Base-by-base conservation (phyloP, 1,140 invertebrate species). In the Cyrtorhinus lividipennis region DNA sequence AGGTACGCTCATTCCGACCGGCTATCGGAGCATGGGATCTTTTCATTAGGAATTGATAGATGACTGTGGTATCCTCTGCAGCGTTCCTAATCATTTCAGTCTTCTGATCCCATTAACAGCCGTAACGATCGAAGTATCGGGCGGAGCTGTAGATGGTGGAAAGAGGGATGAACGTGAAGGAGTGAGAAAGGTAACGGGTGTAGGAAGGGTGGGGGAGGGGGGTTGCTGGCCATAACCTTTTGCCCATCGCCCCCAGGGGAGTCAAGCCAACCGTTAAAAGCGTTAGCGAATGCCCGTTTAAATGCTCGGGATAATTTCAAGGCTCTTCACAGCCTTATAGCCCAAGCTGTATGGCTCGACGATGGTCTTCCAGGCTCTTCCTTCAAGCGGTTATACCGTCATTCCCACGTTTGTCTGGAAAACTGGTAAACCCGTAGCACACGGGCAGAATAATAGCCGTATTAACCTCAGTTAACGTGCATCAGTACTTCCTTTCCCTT, bases 21-120 rank as follows among this genome's bases (percentile, higher is more conserved):
- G n/a, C 5, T 53, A 53, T 53, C 48, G 10, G 10, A 5, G 5
- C 8, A 20, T 20, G 12, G 48, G 10, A 53, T 53, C 48, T 53
- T 53, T 53, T 53, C 48, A 53, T 53, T 53, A 53, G 12, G 48
- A 53, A 53, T 53, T 53, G 48, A 53, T 53, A 53, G 48, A 53
- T 53, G 48, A 22, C 48, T 53, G 48, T 22, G 48, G 48, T 3
- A 10, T 53, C 48, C 48, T 53, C 48, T 53, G 5, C 48, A 13
- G 48, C 48, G 5, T 20, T 20, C 48, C 48, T 53, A 53, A 53
- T 53, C 48, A 53, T 53, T 53, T 53, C 48, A 20, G 8, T 12
- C 48, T 53, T 22, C 48, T 53, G 48, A 53, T 53, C 20, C 48
- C 48, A 53, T 53, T 53, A 53, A 53, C 48, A 53, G 12, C 48